Conservation (phyloP, 2,113 vertebrate species). For the Anser brachyrhynchus region DNA sequence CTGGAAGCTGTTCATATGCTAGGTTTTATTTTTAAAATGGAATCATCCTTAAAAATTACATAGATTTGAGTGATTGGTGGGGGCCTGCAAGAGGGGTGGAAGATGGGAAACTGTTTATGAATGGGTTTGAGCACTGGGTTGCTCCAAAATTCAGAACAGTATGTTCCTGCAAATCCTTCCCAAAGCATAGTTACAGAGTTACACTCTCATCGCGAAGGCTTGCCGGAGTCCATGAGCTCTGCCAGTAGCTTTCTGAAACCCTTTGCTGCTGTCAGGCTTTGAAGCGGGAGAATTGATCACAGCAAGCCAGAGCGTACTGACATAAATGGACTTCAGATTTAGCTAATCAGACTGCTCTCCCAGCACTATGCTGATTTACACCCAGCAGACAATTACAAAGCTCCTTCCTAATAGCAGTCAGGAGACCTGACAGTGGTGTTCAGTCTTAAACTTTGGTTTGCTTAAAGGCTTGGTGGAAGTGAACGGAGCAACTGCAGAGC, state of each 20-base stretch:
- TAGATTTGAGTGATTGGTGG: neutral
- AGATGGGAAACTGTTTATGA: slow-evolving; percentile 5
- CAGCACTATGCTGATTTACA: neutral
- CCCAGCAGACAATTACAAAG: neutral
- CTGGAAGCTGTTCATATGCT: neutral
- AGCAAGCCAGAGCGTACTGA: neutral
- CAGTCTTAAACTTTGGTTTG: neutral
- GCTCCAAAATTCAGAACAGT: neutral
- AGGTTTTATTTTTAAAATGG: slow-evolving; percentile 58
- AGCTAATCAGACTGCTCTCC: neutral
- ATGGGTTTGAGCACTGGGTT: neutral
- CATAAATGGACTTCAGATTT: rapidly evolving
- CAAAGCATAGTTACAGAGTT: neutral
- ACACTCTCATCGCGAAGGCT: neutral
- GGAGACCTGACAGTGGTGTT: neutral
- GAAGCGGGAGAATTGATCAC: neutral
- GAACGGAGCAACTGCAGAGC: neutral
- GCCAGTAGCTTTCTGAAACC: neutral
- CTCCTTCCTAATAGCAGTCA: neutral
- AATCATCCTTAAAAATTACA: neutral
- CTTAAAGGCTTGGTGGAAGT: neutral
- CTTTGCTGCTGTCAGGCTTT: neutral
- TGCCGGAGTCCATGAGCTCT: neutral
- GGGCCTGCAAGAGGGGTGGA: neutral
- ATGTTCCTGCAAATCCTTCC: neutral